Percentiles rank a stretch among this genome's conserved stretches.
These are phyloP conservation scores for Cephus pygmeus DNA, from an alignment of 2,888 invertebrate genomes.

Conservation along the genomic window DNA sequence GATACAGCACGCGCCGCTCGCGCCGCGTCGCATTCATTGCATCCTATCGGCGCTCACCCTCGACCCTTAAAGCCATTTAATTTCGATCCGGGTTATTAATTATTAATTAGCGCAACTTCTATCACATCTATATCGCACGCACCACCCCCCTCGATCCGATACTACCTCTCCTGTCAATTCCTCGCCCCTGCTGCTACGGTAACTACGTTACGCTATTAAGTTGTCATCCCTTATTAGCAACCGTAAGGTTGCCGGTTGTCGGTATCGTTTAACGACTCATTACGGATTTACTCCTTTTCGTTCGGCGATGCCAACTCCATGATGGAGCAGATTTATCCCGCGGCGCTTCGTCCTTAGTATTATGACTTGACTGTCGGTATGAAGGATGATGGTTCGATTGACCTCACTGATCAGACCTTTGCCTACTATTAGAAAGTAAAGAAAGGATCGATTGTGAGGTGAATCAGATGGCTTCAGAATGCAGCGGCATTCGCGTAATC, in stretches of 20 bases:
- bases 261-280: background rate
- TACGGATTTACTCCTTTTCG: background rate
- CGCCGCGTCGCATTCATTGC: slow-evolving; percentile 31
- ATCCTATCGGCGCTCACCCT: slow-evolving; percentile 48
- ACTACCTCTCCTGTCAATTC: background rate
- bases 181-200: slow-evolving; percentile 22
- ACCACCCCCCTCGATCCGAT: slow-evolving; percentile 36
- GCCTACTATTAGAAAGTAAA: slow-evolving; percentile 37
- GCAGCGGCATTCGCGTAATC: slow-evolving; percentile 34
- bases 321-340: background rate
- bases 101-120: slow-evolving; percentile 62
- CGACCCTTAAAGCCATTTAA: slow-evolving; percentile 62
- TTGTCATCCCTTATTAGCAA: slow-evolving; percentile 52
- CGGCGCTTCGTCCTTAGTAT: background rate
- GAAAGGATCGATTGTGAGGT: slow-evolving; percentile 35
- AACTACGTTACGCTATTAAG: slow-evolving; percentile 58
- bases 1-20: slow-evolving; percentile 39
- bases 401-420: background rate
- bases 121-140: slow-evolving; percentile 62
- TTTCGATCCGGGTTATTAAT: slow-evolving; percentile 65
- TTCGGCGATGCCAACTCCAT: background rate
- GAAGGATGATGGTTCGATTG: background rate
- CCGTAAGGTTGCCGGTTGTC: background rate
- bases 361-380: background rate
- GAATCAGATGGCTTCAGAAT: slow-evolving; percentile 43